Evolutionary conservation across 2,888 invertebrate species (phyloP).

Genomic region (Brachypalpus laphriformis): DNA sequence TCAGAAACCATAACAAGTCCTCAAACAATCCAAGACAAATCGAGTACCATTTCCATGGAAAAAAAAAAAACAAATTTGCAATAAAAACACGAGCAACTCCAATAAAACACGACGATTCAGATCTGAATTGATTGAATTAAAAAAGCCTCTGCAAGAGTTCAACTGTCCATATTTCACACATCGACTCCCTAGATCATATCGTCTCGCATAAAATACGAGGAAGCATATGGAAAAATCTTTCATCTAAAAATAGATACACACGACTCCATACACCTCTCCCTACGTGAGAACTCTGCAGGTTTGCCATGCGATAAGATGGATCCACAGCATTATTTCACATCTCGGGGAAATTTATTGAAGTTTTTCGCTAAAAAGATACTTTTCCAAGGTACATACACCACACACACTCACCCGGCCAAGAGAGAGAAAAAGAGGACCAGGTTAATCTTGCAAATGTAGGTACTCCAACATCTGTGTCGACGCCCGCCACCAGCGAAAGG

Average conservation of each 20-base stretch:
- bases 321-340: slow-evolving; percentile 17
- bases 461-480: neutral
- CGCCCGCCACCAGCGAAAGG: slow-evolving; percentile 6
- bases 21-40: slow-evolving; percentile 31
- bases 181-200: slow-evolving; percentile 8
- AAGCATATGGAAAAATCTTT: neutral
- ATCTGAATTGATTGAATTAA: slow-evolving; percentile 52
- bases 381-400: neutral
- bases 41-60: slow-evolving; percentile 14
- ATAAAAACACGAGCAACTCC: slow-evolving; percentile 30
- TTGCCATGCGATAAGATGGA: slow-evolving; percentile 18
- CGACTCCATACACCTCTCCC: neutral
- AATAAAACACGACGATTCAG: slow-evolving; percentile 33
- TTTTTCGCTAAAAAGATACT: neutral
- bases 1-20: slow-evolving; percentile 27
- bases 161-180: slow-evolving; percentile 27
- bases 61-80: slow-evolving; percentile 31
- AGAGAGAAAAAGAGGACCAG: neutral
- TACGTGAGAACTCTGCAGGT: neutral
- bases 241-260: neutral
- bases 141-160: slow-evolving; percentile 4
- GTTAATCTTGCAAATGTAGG: slow-evolving; percentile 17
- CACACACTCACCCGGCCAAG: neutral
- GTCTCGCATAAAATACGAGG: neutral
- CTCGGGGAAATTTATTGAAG: slow-evolving; percentile 22